Conservation (phyloP, 2,888 invertebrate genomes). For the Cosmopolites sordidus region DNA sequence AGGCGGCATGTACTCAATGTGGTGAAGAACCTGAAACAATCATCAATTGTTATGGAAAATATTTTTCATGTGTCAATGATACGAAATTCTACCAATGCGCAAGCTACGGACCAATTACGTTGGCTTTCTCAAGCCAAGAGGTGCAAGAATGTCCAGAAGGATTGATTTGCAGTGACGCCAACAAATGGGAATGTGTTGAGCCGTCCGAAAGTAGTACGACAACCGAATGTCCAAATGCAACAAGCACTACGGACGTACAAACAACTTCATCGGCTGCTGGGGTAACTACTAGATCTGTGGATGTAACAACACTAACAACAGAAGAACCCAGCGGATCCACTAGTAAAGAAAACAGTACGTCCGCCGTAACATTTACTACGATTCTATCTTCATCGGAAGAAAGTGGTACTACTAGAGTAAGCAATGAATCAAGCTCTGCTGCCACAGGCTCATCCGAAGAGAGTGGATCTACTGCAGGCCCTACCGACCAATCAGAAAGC, state of each 20-base stretch:
- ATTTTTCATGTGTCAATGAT: slow-evolving; percentile 30
- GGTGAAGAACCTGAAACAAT: slow-evolving; percentile 18
- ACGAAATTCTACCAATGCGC: slow-evolving; percentile 32
- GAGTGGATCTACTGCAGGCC: not conserved
- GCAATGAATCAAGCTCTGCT: not conserved
- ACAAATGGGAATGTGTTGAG: slow-evolving; percentile 21
- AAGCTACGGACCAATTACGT: slow-evolving; percentile 21
- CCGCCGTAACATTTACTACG: no score
- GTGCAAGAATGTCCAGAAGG: slow-evolving; percentile 19
- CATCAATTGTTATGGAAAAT: slow-evolving; percentile 28
- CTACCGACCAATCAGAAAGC: not conserved
- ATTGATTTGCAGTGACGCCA: slow-evolving; percentile 21
- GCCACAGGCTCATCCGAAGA: not conserved
- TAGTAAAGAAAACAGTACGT: not conserved
- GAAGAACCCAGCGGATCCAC: not conserved
- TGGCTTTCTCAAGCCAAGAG: slow-evolving; percentile 25
- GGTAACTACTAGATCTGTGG: not conserved
- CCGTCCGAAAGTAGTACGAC: slow-evolving; percentile 21
- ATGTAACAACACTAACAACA: slow-evolving; percentile 1
- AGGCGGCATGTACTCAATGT: slow-evolving; percentile 15
- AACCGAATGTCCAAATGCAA: slow-evolving; percentile 18
- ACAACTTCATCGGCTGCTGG: not conserved
- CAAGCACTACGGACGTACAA: not conserved
- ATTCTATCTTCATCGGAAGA: not conserved
- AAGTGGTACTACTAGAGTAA: not conserved